phyloP scores from a whole-genome alignment of 2,113 vertebrate species.

The Erythrocebus patas region DNA sequence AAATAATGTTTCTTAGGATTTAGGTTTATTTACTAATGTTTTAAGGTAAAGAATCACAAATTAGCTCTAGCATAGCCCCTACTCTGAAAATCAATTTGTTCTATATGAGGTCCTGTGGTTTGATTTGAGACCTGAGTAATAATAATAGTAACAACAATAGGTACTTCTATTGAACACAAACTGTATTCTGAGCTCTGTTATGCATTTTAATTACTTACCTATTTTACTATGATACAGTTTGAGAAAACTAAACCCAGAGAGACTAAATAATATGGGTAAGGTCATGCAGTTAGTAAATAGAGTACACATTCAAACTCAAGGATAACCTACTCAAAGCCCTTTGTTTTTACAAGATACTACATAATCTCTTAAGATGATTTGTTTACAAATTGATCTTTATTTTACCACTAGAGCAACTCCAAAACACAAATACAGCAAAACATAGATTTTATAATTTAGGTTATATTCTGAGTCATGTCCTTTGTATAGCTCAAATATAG shows the following conservation, averaged over 20 bases:
- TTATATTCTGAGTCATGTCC: background rate
- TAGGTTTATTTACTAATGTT: conserved; percentile 45
- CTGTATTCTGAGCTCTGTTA: background rate
- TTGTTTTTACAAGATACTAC: background rate
- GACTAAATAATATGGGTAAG: background rate
- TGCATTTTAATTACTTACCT: background rate
- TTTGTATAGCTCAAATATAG: background rate
- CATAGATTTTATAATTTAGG: background rate
- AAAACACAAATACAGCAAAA: background rate
- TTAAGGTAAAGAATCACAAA: conserved; percentile 47
- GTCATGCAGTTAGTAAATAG: background rate
- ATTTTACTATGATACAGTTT: background rate
- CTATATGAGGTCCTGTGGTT: background rate
- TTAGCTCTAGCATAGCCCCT: background rate
- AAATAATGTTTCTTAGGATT: conserved; percentile 38
- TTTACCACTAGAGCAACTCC: background rate
- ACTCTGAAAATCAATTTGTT: conserved; percentile 38
- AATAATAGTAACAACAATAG: background rate
- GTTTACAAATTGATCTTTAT: background rate
- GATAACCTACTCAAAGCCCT: background rate
- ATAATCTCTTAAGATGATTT: background rate
- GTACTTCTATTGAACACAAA: background rate
- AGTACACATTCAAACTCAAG: background rate
- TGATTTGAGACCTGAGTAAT: background rate
- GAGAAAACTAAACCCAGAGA: background rate